phyloP scores from a whole-genome alignment of 2,113 vertebrate genomes.

The Electrona antarctica region DNA sequence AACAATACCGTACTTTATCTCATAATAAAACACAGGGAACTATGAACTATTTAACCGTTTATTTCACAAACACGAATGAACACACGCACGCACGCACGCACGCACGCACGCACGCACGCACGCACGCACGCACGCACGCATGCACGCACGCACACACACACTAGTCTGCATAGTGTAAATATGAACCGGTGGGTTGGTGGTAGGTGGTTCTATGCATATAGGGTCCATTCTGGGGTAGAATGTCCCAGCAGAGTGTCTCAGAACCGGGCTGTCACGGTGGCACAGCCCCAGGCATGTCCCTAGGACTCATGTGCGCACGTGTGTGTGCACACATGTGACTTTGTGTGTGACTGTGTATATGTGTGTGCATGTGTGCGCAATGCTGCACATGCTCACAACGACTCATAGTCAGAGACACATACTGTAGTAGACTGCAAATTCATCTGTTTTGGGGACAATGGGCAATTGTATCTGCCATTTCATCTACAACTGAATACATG shows the following conservation, averaged over 20 bases:
- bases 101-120: too few relatives aligned
- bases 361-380: background rate
- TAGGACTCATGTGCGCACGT: constrained; percentile 53
- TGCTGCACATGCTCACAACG: background rate
- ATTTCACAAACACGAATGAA: too few relatives aligned
- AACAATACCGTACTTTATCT: too few relatives aligned
- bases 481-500: too few relatives aligned
- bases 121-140: too few relatives aligned
- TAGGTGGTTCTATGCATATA: constrained; percentile 16
- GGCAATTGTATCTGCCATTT: too few relatives aligned
- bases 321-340: background rate
- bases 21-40: too few relatives aligned
- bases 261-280: constrained; percentile 69
- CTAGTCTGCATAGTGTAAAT: background rate
- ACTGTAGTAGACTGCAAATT: too few relatives aligned
- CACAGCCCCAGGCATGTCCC: constrained; percentile 64
- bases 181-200: background rate
- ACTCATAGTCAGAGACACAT: background rate
- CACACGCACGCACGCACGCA: too few relatives aligned
- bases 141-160: too few relatives aligned
- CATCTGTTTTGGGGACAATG: too few relatives aligned
- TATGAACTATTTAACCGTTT: too few relatives aligned
- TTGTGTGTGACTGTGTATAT: background rate
- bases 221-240: constrained; percentile 11
- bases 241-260: constrained; percentile 48